phyloP scores from a whole-genome alignment of 2,888 invertebrate species.

The Chorisops tibialis region DNA sequence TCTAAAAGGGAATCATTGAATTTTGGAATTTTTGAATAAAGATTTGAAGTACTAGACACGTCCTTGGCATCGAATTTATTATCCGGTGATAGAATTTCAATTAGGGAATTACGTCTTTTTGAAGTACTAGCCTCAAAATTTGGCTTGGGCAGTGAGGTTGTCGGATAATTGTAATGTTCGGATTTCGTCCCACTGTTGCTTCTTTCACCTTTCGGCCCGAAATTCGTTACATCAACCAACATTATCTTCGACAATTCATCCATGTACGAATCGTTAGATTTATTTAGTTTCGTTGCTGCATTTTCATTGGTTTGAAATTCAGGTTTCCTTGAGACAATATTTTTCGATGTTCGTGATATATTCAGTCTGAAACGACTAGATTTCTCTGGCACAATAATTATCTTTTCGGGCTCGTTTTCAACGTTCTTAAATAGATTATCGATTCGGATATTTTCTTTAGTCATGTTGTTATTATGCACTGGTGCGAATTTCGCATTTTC shows the following conservation, averaged over 20 bases:
- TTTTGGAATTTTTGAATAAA: too few relatives aligned
- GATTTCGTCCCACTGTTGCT: too few relatives aligned
- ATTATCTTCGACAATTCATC: not conserved
- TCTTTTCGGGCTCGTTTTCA: not conserved
- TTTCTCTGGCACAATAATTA: not conserved
- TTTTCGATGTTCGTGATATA: constrained; percentile 10
- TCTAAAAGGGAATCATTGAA: too few relatives aligned
- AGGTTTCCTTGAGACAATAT: too few relatives aligned
- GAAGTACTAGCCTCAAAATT: constrained; percentile 3
- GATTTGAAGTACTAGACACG: too few relatives aligned
- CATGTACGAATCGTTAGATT: not conserved
- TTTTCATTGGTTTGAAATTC: too few relatives aligned
- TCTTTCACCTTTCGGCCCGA: too few relatives aligned
- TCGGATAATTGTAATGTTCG: too few relatives aligned
- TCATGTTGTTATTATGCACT: not conserved
- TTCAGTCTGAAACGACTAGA: constrained; percentile 18
- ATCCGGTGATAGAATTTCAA: too few relatives aligned
- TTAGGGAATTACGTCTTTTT: too few relatives aligned
- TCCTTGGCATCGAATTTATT: too few relatives aligned
- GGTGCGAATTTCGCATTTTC: not conserved
- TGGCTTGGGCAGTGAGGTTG: constrained; percentile 3
- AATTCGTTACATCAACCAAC: constrained; percentile 4
- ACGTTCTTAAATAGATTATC: constrained; percentile 6
- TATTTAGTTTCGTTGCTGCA: not conserved
- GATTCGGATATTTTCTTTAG: constrained; percentile 5